Evolutionary conservation across 2,113 vertebrate species (phyloP), one percentile per base, ranked within the genome.

Genomic region (Antennarius striatus): DNA sequence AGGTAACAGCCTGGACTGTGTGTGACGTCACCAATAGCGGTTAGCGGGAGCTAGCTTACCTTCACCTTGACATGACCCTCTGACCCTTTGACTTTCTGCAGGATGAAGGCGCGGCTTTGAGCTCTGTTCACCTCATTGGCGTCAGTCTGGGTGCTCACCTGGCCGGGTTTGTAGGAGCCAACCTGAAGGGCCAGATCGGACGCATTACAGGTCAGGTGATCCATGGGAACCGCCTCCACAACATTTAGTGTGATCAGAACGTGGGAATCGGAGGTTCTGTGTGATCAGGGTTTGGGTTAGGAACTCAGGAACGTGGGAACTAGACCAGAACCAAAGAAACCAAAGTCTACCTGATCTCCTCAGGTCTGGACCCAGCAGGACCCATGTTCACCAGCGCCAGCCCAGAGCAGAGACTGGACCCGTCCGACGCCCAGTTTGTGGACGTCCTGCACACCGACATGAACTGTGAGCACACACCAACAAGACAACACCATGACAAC

Each of bases 141-240:
- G 89, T 97, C 52, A 99, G 97, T 71, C 93, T 99, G 54, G 98
- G 98, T n/a, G 97, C 97, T 88, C 96, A 99, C 63, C 71, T 99
- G 83, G 94, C 96, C 40, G 97, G 98, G 51, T 97, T 94, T 57
- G 93, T 98, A 28, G 98, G 98, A 0, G 92, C 96, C 4, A 93
- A 88, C 71, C 95, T 98, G 83, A 84, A 92, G 48, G 97, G 98
- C 3, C 92, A 88, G 87, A 86, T 99, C 50, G 95, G 96, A 61
- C 95, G 96, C 78, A 98, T 99, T 84, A 99, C 98, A 91, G 98
- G 97, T 98, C 87, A 92, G 53, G 22, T 22, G 22, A 22, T 22
- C 22, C 22, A 22, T 22, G 1, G 22, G 22, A 22, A 22, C 22
- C 22, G 22, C 22, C 22, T 22, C 22, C 22, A 22, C 22, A 22